These are phyloP conservation scores for Rhincodon typus DNA, from an alignment of 2,797 vertebrate genomes.

Conservation along the genomic window DNA sequence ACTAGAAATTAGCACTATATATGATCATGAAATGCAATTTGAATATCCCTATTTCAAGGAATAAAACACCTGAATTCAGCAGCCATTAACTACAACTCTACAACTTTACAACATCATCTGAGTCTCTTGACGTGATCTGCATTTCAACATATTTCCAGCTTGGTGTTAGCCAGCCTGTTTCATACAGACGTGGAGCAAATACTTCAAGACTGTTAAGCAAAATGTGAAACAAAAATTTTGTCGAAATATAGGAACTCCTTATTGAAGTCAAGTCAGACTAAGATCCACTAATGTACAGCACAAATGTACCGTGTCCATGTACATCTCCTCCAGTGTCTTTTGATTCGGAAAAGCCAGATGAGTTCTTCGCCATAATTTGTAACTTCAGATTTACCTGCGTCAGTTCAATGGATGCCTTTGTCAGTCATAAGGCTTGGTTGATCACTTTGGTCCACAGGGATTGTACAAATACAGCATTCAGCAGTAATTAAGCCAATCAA, in stretches of 20 bases:
- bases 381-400: constrained; percentile 16
- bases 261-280: background rate
- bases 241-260: too few relatives aligned
- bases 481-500: constrained; percentile 30
- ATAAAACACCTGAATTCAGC: background rate
- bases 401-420: background rate
- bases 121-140: background rate
- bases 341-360: background rate
- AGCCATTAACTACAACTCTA: background rate
- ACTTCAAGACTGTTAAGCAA: background rate
- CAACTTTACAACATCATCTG: background rate
- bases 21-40: background rate
- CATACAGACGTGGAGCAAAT: background rate
- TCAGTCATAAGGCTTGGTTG: background rate
- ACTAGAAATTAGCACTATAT: background rate
- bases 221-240: background rate
- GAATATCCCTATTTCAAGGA: background rate
- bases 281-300: background rate
- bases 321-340: background rate
- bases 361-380: background rate
- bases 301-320: background rate
- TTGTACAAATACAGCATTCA: background rate
- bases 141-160: background rate
- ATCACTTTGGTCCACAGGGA: background rate
- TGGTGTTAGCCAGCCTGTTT: background rate